A percentile compares a stretch with the other conserved stretches of the same genome.
These are phyloP conservation scores for Rhinogobius similis DNA, from an alignment of 2,113 vertebrate genomes.

Conservation along the genomic window DNA sequence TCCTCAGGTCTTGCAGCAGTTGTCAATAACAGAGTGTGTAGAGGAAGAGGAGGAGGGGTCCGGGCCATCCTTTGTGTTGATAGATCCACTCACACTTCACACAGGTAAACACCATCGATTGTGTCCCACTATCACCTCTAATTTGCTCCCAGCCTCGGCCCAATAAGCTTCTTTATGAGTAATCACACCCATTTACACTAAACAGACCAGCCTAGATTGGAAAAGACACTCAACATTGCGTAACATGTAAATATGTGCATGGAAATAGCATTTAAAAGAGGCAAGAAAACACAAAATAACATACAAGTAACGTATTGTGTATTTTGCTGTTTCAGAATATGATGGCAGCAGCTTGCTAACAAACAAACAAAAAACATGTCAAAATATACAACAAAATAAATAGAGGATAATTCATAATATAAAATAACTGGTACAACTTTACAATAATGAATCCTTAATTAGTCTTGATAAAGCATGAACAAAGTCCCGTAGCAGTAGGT, in stretches of 20 bases:
- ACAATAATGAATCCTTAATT: no score
- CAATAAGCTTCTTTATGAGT: conserved; percentile 78
- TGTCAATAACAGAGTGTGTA: conserved; percentile 74
- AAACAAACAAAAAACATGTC: no score
- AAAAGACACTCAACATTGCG: conserved; percentile 1
- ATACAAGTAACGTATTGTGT: neutral
- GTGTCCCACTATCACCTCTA: conserved; percentile 76
- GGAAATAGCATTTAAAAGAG: neutral
- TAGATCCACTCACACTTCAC: conserved; percentile 84
- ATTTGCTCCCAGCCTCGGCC: conserved; percentile 76
- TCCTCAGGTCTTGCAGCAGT: conserved; percentile 77
- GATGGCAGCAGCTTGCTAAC: neutral
- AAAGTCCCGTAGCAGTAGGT: no score
- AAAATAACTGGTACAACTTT: no score
- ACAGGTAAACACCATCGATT: conserved; percentile 85
- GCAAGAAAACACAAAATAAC: neutral
- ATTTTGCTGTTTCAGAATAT: neutral
- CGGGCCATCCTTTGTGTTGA: conserved; percentile 76
- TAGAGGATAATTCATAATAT: no score
- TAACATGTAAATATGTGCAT: neutral
- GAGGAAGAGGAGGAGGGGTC: conserved; percentile 71
- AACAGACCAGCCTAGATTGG: conserved; percentile 36
- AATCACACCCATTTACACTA: conserved; percentile 79
- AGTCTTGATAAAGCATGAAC: no score
- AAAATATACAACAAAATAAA: no score